Evolutionary conservation across 2,797 vertebrate genomes (phyloP), one percentile per base, ranked within the genome.

Genomic region (Trachops cirrhosus): DNA sequence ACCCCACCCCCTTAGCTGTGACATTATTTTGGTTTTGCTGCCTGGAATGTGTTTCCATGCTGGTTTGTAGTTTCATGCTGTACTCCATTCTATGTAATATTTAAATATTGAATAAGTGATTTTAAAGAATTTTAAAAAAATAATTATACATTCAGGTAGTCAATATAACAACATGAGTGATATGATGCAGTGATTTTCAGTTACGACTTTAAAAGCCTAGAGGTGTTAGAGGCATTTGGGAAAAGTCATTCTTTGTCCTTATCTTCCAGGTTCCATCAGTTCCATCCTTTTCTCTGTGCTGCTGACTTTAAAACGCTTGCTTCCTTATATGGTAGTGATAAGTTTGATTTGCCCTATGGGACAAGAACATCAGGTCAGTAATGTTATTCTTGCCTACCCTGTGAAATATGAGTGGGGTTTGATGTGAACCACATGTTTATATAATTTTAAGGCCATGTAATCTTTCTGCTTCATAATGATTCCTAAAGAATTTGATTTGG

Each of bases 261-360:
- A 29, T 46, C 21, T 67, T 94, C 64, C 52, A 98, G 98, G 57
- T 91, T 78, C 83, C 95, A 95, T 50, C 98, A 97, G 91, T 96
- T 98, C 96, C 98, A 98, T 83, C 98, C 98, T 0, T 99, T 99
- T 97, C 92, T 99, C 79, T 99, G 98, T 0, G 59, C 96, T 74
- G 79, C 94, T 79, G 98, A 98, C 93, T 99, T 98, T 97, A 54
- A 92, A 96, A 98, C 97, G 84, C 97, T 97, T 82, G 97, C 98
- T 14, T 95, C 90, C 87, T 91, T 96, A 22, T 97, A 97, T 0
- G 98, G 97, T 80, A 98, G 94, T 0, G 73, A 97, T 94, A 98
- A 97, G 41, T 97, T 98, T 91, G 97, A 98, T 52, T 97, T 99
- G 11, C 98, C 98, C 92, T 99, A 99, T 3, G 98, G 98, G 96